These are phyloP conservation scores for Drosophila santomea DNA, from an alignment of 1,140 invertebrate species.

Conservation along the genomic window DNA sequence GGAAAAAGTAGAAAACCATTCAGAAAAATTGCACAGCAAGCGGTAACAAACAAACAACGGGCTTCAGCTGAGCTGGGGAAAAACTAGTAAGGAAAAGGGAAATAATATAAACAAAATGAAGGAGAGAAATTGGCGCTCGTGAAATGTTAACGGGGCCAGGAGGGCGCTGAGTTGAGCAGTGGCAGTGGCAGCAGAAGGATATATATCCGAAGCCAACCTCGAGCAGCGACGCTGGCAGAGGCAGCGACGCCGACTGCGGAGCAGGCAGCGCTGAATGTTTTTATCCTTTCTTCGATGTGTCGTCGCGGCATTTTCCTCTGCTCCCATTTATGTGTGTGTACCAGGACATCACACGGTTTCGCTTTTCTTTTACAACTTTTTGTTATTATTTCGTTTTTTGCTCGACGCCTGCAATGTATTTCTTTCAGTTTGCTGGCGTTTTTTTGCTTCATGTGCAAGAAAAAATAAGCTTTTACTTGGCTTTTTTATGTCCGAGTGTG, in stretches of 20 bases:
- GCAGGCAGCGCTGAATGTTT: constrained; percentile 64
- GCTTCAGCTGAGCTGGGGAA: constrained; percentile 27
- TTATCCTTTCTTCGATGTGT: constrained; percentile 80
- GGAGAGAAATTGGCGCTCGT: constrained; percentile 79
- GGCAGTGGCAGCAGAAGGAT: constrained; percentile 19
- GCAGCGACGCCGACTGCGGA: constrained; percentile 15
- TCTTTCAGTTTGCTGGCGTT: constrained; percentile 77
- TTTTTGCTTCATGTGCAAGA: constrained; percentile 76
- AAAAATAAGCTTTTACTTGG: constrained; percentile 74
- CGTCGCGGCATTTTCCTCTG: constrained; percentile 54
- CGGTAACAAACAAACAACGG: constrained; percentile 31
- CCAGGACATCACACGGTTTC: constrained; percentile 81
- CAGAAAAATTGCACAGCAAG: constrained; percentile 37
- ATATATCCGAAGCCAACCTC: constrained; percentile 17
- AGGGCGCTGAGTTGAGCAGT: constrained; percentile 21
- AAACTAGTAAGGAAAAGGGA: constrained; percentile 27
- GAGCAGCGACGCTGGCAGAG: constrained; percentile 31
- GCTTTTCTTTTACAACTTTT: constrained; percentile 83
- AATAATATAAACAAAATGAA: constrained; percentile 80
- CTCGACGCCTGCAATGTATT: constrained; percentile 76
- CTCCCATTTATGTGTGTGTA: constrained; percentile 22
- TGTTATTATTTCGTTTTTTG: constrained; percentile 83
- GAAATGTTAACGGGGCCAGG: constrained; percentile 71
- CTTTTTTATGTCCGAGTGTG: constrained; percentile 68
- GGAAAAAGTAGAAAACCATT: constrained; percentile 44